Percentiles rank a stretch among this genome's conserved stretches.
phyloP scores from a whole-genome alignment of 2,113 vertebrate species.

The Chaetodon auriga region DNA sequence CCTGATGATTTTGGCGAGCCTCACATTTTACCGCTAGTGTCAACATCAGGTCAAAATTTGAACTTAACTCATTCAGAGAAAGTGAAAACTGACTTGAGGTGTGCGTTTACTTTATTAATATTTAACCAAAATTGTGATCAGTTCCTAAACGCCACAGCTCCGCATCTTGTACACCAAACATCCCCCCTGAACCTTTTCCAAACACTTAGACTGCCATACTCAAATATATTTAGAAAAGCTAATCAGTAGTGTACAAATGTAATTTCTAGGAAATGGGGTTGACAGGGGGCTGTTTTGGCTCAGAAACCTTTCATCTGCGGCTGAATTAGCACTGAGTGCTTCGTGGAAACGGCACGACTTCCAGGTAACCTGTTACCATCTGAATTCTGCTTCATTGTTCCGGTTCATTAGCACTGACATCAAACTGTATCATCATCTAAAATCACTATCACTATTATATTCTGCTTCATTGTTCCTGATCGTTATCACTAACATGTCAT shows the following conservation, averaged over 20 bases:
- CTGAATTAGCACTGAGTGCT: not conserved
- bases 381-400: constrained; percentile 6
- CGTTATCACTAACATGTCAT: not conserved
- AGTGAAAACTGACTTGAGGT: no score
- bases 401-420: not conserved
- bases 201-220: not conserved
- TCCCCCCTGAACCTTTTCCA: not conserved
- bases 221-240: not conserved
- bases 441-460: no score
- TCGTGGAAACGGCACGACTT: constrained; percentile 17
- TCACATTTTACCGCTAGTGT: not conserved
- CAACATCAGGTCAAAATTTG: not conserved
- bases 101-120: not conserved
- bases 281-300: not conserved
- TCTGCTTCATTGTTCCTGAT: not conserved
- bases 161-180: not conserved
- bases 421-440: no score
- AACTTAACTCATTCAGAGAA: no score
- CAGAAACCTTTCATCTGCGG: constrained; percentile 1
- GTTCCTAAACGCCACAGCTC: not conserved
- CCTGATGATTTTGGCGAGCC: not conserved
- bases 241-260: not conserved
- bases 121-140: not conserved
- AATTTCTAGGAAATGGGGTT: not conserved
- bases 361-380: constrained; percentile 22